Conservation (phyloP, 2,888 invertebrate species). For the Cosmopolites sordidus region DNA sequence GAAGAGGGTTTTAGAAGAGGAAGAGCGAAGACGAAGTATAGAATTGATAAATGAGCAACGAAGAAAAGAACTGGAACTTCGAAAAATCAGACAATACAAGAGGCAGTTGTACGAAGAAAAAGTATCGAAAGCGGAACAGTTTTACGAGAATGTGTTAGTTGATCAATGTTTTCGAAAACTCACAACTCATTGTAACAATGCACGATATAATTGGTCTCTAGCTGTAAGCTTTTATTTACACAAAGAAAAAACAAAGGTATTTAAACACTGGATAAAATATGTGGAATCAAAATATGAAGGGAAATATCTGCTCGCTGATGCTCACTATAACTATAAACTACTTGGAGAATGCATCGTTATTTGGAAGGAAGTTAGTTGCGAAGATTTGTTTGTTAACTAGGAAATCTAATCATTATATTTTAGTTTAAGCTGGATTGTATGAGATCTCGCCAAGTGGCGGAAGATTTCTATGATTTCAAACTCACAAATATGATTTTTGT, state of each 20-base stretch:
- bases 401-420: constrained; percentile 28
- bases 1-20: constrained; percentile 57
- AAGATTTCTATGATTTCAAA: constrained; percentile 63
- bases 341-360: constrained; percentile 48
- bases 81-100: constrained; percentile 56
- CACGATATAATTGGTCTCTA: constrained; percentile 41
- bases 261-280: constrained; percentile 32
- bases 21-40: constrained; percentile 58
- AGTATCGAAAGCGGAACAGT: constrained; percentile 47
- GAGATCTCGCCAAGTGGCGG: constrained; percentile 64
- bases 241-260: constrained; percentile 32
- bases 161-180: constrained; percentile 43
- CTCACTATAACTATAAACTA: constrained; percentile 52
- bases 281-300: constrained; percentile 39
- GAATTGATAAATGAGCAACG: constrained; percentile 59
- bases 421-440: constrained; percentile 50
- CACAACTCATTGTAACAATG: constrained; percentile 42
- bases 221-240: constrained; percentile 36
- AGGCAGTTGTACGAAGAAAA: constrained; percentile 48
- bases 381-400: neutral
- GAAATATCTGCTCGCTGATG: constrained; percentile 56
- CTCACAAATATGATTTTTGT: constrained; percentile 39
- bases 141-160: constrained; percentile 45
- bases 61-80: constrained; percentile 55
- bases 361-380: constrained; percentile 51